Evolutionary conservation across 35 echinoderm and acorn worm species (phyloP).

Genomic region (Lytechinus pictus): DNA sequence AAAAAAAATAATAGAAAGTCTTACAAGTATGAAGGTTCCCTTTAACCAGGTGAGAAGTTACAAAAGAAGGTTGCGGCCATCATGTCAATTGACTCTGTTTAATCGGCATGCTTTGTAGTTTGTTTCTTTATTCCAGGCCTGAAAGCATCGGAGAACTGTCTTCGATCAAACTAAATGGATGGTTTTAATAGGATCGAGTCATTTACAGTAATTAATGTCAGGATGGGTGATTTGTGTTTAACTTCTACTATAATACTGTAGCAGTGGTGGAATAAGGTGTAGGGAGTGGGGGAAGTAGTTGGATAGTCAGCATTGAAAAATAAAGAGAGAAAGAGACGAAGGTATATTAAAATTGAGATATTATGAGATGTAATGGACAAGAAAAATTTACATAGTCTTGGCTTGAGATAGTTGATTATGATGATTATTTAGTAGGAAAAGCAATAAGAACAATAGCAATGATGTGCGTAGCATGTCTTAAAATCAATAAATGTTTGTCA

Average conservation of each 20-base stretch:
- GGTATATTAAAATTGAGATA: too few species aligned
- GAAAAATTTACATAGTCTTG: too few species aligned
- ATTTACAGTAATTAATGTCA: conserved; percentile 50
- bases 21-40: background rate
- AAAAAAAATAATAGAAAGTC: background rate
- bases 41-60: background rate
- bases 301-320: background rate
- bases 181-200: conserved; percentile 9
- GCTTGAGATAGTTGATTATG: too few species aligned
- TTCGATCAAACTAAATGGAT: background rate
- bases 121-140: background rate
- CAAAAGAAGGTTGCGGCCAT: background rate
- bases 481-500: too few species aligned
- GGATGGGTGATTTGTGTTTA: conserved; percentile 1
- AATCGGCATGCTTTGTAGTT: conserved; percentile 18
- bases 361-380: too few species aligned
- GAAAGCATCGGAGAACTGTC: background rate
- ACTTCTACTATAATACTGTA: background rate
- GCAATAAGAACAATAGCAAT: too few species aligned
- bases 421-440: too few species aligned
- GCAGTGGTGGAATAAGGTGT: background rate
- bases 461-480: too few species aligned
- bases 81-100: conserved; percentile 2
- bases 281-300: background rate
- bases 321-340: background rate